phyloP scores from a whole-genome alignment of 2,113 vertebrate genomes.

The Azemiops feae region DNA sequence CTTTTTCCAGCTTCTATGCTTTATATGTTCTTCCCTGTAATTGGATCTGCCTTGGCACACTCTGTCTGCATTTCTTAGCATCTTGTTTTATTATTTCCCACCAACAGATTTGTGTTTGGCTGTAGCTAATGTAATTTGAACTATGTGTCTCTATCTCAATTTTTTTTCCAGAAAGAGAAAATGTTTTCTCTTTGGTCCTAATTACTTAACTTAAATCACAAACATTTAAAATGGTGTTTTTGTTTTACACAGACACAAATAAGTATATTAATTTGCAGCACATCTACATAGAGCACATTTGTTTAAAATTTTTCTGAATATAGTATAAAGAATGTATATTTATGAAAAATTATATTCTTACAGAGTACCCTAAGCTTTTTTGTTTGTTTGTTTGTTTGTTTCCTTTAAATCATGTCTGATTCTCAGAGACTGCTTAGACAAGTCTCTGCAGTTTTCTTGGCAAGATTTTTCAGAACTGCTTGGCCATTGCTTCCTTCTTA shows the following conservation, averaged over 20 bases:
- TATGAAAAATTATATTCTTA: background rate
- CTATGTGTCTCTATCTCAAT: background rate
- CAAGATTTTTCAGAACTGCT: background rate
- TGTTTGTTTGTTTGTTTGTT: background rate
- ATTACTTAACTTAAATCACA: background rate
- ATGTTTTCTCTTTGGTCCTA: background rate
- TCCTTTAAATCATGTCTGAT: background rate
- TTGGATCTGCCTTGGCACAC: background rate
- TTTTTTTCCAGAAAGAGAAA: background rate
- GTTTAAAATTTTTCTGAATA: background rate
- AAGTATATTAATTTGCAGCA: background rate
- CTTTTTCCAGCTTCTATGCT: background rate
- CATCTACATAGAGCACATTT: background rate
- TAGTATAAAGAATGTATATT: background rate
- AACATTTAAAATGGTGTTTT: background rate
- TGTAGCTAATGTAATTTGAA: background rate
- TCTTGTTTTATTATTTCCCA: background rate
- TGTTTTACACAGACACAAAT: background rate
- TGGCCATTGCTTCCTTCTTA: background rate
- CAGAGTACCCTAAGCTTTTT: background rate
- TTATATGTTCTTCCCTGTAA: background rate
- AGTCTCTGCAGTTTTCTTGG: background rate
- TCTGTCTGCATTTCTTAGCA: background rate
- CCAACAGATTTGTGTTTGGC: background rate
- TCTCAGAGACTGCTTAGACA: background rate